phyloP scores from a whole-genome alignment of 2,888 invertebrate species.

The Sepiola atlantica region DNA sequence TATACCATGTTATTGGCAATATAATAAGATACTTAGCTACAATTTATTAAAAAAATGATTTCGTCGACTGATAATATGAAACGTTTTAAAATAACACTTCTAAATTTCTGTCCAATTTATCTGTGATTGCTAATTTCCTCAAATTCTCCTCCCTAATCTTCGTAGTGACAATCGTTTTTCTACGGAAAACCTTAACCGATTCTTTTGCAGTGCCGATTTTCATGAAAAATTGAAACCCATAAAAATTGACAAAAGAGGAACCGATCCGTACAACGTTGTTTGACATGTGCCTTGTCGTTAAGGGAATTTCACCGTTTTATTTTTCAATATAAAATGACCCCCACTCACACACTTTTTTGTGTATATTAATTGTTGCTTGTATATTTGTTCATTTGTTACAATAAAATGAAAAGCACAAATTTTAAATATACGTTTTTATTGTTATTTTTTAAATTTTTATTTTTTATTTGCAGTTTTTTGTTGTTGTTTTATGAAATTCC shows the following conservation, averaged over 20 bases:
- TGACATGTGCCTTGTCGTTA: neutral
- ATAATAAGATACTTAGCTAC: too few relatives aligned
- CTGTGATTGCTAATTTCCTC: too few relatives aligned
- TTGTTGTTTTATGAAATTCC: neutral
- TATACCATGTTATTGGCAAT: too few relatives aligned
- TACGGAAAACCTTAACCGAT: neutral
- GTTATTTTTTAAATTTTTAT: neutral
- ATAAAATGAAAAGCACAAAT: neutral
- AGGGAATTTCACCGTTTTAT: neutral
- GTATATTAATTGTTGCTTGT: neutral
- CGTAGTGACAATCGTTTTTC: too few relatives aligned
- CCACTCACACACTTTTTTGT: too few relatives aligned
- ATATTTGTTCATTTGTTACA: constrained; percentile 15
- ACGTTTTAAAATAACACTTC: too few relatives aligned
- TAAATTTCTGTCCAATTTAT: too few relatives aligned
- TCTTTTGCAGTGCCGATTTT: neutral
- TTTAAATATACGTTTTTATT: neutral
- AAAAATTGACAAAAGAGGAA: neutral
- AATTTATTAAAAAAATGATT: too few relatives aligned
- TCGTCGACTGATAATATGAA: too few relatives aligned
- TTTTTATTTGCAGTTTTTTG: too few relatives aligned
- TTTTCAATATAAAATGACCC: neutral
- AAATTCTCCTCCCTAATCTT: too few relatives aligned
- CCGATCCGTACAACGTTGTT: neutral
- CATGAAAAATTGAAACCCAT: too few relatives aligned